Percentiles rank a stretch among this genome's conserved stretches.
Evolutionary conservation across 2,113 vertebrate species (phyloP).

Genomic region (Ophthalmolycus amberensis): DNA sequence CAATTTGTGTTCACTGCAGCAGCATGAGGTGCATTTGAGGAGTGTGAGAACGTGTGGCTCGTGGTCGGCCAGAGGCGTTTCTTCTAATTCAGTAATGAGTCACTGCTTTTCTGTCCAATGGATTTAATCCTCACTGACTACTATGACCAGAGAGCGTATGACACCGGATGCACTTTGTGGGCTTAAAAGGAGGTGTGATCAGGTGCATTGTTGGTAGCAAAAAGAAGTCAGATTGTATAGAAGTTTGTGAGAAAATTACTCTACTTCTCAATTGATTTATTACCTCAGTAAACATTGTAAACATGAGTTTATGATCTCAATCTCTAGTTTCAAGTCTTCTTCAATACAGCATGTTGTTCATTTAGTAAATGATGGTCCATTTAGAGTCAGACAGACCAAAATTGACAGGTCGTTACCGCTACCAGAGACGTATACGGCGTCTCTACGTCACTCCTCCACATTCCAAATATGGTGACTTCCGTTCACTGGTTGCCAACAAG

Average conservation of each 20-base stretch:
- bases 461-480: too few species aligned
- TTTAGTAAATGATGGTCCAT: background rate
- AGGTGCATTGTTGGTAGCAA: background rate
- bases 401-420: background rate
- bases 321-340: background rate
- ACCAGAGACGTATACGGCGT: too few species aligned
- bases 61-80: conserved; percentile 6
- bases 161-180: background rate
- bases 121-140: background rate
- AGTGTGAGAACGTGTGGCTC: conserved; percentile 7
- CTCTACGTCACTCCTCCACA: too few species aligned
- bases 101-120: background rate
- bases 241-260: background rate
- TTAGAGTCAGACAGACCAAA: background rate
- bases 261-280: background rate
- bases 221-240: background rate
- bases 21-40: conserved; percentile 6
- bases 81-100: background rate
- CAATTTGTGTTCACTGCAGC: conserved; percentile 16
- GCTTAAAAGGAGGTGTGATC: background rate
- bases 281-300: background rate
- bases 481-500: too few species aligned
- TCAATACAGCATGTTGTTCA: background rate
- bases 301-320: background rate
- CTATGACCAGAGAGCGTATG: background rate